A percentile compares a stretch with the other conserved stretches of the same genome.
Conservation (phyloP, 2,113 vertebrate genomes). For the Barbus barbus region DNA sequence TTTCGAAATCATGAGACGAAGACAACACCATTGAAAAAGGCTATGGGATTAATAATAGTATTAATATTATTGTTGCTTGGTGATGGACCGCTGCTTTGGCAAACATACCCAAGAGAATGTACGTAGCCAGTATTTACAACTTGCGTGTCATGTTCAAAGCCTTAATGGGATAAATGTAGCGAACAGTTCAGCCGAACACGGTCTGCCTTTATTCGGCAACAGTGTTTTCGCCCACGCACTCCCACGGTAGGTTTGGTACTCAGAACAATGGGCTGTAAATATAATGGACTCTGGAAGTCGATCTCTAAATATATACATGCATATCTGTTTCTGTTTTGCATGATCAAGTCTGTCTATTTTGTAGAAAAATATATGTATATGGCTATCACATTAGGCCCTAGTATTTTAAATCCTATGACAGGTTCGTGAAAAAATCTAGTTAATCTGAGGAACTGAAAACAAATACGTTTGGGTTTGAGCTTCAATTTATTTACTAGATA, state of each 20-base stretch:
- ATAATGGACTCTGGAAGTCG: constrained; percentile 43
- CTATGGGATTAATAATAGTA: constrained; percentile 8
- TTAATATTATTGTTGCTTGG: neutral
- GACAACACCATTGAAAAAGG: neutral
- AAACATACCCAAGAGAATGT: constrained; percentile 46
- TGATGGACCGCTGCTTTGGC: neutral
- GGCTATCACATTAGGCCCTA: neutral
- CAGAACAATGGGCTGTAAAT: constrained; percentile 71
- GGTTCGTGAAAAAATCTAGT: no score
- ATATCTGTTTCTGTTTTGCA: neutral
- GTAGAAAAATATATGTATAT: neutral
- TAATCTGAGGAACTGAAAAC: neutral
- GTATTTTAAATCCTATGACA: neutral
- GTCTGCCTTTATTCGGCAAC: constrained; percentile 69
- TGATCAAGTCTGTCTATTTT: neutral
- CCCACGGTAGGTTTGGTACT: constrained; percentile 81
- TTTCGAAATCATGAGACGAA: constrained; percentile 1
- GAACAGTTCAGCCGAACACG: constrained; percentile 72
- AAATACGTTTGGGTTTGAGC: neutral
- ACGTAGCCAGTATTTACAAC: neutral
- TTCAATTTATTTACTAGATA: neutral
- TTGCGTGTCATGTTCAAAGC: constrained; percentile 57
- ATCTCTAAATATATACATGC: constrained; percentile 4
- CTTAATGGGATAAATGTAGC: constrained; percentile 64
- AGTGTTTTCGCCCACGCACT: constrained; percentile 83